These are phyloP conservation scores for Autographa pulchrina DNA, from an alignment of 2,888 invertebrate genomes.

Conservation along the genomic window DNA sequence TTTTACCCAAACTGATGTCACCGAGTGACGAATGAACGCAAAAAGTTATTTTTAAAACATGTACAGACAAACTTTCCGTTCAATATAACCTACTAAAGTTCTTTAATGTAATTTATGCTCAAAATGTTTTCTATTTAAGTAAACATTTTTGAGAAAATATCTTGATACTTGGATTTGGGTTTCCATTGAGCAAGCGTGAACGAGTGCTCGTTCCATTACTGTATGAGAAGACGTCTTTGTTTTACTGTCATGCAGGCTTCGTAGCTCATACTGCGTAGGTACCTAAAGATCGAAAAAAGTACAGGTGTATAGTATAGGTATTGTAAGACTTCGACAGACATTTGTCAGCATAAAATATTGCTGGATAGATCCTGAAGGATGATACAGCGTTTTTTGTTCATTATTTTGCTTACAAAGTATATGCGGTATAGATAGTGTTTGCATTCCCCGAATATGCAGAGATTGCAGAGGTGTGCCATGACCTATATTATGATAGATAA, in stretches of 20 bases:
- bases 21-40: conserved; percentile 22
- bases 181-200: not conserved
- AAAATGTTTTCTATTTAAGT: not conserved
- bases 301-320: too few relatives aligned
- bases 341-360: too few relatives aligned
- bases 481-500: too few relatives aligned
- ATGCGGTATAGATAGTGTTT: too few relatives aligned
- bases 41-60: conserved; percentile 3
- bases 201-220: not conserved
- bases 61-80: not conserved
- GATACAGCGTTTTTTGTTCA: too few relatives aligned
- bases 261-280: too few relatives aligned
- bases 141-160: not conserved
- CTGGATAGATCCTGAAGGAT: too few relatives aligned
- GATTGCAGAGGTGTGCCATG: too few relatives aligned
- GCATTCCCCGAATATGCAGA: too few relatives aligned
- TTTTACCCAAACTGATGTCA: conserved; percentile 25
- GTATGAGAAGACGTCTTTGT: not conserved
- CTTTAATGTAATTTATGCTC: not conserved
- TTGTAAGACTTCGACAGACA: too few relatives aligned
- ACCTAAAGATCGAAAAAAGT: too few relatives aligned
- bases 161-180: not conserved
- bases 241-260: not conserved
- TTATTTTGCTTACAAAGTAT: too few relatives aligned
- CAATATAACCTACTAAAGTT: not conserved